Evolutionary conservation across 2,888 invertebrate species (phyloP).

Genomic region (Orthonychiurus folsomi): DNA sequence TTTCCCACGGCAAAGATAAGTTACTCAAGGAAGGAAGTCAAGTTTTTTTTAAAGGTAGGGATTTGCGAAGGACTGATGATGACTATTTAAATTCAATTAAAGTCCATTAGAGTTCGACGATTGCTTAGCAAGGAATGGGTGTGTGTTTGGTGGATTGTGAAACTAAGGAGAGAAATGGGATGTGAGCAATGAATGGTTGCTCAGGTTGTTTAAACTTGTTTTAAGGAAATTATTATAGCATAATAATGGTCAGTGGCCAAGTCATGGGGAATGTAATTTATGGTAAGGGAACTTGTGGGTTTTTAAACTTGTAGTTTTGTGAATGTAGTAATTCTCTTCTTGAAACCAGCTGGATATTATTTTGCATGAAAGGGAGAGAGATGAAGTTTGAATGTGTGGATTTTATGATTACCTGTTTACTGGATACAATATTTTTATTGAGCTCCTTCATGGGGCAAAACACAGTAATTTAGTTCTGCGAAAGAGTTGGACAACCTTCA

Average conservation of each 20-base stretch:
- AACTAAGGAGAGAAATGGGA: too few relatives aligned
- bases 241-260: not conserved
- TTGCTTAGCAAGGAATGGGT: not conserved
- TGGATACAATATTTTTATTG: not conserved
- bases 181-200: too few relatives aligned
- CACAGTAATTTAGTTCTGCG: too few relatives aligned
- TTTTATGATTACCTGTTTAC: not conserved
- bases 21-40: not conserved
- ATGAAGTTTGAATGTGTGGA: too few relatives aligned
- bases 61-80: not conserved
- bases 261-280: not conserved
- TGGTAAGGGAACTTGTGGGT: not conserved
- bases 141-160: not conserved
- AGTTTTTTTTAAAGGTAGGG: not conserved
- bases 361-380: too few relatives aligned
- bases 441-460: not conserved
- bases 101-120: not conserved
- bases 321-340: too few relatives aligned
- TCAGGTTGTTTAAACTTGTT: not conserved
- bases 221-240: not conserved
- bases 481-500: not conserved
- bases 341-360: too few relatives aligned
- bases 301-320: too few relatives aligned
- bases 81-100: not conserved
- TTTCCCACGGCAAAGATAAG: not conserved